phyloP scores from a whole-genome alignment of 2,113 vertebrate genomes.

The Seriola rivoliana region DNA sequence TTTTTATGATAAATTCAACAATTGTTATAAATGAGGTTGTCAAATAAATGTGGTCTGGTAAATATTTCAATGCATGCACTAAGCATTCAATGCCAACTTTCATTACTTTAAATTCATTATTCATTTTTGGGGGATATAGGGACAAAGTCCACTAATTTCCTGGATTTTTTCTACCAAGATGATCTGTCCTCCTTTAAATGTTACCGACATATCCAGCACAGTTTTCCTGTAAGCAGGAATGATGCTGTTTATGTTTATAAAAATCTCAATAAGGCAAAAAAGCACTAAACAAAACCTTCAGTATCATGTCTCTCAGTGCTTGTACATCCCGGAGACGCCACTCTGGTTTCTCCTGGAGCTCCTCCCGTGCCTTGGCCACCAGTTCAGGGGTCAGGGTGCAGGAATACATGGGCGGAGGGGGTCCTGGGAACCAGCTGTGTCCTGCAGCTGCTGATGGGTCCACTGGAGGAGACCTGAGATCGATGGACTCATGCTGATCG shows the following conservation, averaged over 20 bases:
- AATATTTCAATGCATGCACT: too few relatives aligned
- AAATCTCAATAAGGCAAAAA: not conserved
- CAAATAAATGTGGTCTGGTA: too few relatives aligned
- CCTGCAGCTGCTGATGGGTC: conserved; percentile 81
- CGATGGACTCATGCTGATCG: conserved; percentile 89
- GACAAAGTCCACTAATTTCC: too few relatives aligned
- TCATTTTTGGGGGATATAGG: too few relatives aligned
- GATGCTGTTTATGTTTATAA: not conserved
- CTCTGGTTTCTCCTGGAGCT: conserved; percentile 97
- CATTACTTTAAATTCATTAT: too few relatives aligned
- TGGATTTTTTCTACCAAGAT: too few relatives aligned
- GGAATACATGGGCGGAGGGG: conserved; percentile 87
- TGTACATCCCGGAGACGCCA: conserved; percentile 97
- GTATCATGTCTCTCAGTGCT: conserved; percentile 96
- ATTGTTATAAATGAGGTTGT: too few relatives aligned
- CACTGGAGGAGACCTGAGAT: conserved; percentile 83
- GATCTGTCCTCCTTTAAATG: too few relatives aligned
- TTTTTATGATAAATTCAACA: too few relatives aligned
- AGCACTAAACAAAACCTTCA: conserved; percentile 79
- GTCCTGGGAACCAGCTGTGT: conserved; percentile 78
- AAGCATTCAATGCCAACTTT: too few relatives aligned
- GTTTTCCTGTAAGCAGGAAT: not conserved
- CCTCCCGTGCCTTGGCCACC: conserved; percentile 93
- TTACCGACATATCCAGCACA: not conserved
- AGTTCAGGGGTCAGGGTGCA: conserved; percentile 93